A percentile compares a stretch with the other conserved stretches of the same genome.
These are phyloP conservation scores for zebrafish (Danio rerio) DNA, from an alignment of 2,113 vertebrate species.

Conservation along the genomic window DNA sequence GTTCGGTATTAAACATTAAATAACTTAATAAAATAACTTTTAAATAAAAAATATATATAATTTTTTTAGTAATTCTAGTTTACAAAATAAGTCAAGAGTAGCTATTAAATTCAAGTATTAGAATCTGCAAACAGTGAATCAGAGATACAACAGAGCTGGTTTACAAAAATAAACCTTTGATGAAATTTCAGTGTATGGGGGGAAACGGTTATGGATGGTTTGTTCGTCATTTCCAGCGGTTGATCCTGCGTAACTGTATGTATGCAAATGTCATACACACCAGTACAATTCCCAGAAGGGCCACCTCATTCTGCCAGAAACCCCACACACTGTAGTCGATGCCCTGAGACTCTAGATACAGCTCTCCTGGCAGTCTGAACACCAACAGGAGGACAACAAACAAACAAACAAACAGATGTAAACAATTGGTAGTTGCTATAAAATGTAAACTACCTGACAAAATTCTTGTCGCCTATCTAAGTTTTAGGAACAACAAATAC, in stretches of 20 bases:
- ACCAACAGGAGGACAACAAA: not conserved
- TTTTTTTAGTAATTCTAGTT: no score
- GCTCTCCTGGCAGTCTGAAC: conserved; percentile 73
- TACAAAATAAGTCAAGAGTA: not conserved
- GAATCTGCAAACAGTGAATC: not conserved
- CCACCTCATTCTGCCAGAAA: conserved; percentile 82
- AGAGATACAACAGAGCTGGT: not conserved
- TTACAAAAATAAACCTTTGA: conserved; percentile 5
- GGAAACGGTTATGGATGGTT: not conserved
- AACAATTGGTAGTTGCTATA: not conserved
- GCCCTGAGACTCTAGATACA: conserved; percentile 65
- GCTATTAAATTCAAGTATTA: not conserved
- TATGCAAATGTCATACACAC: conserved; percentile 75
- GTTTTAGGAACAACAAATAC: no score
- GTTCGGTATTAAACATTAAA: no score
- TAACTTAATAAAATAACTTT: no score
- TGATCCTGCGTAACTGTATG: conserved; percentile 75
- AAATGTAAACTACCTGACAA: no score
- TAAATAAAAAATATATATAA: no score
- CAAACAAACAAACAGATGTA: not conserved
- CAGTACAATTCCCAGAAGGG: conserved; percentile 72
- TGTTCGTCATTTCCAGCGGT: conserved; percentile 74
- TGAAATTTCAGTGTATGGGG: not conserved
- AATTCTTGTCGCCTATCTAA: no score
- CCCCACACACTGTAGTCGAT: conserved; percentile 81